Conservation (phyloP, 2,888 invertebrate genomes). For the Spicauda simplicius region DNA sequence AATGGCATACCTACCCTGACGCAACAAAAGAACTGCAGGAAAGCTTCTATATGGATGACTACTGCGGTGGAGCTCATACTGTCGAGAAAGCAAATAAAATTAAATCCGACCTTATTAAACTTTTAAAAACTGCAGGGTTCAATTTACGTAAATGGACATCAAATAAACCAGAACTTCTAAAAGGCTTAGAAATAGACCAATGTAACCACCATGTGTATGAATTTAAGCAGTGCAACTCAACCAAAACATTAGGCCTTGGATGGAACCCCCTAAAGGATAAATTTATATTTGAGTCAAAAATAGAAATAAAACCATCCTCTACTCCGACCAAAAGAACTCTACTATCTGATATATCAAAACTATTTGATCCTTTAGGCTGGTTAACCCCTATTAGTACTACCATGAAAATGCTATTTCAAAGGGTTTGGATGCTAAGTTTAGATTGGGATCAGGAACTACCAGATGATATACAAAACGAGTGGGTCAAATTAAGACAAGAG, state of each 20-base stretch:
- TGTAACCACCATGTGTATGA: slow-evolving; percentile 3
- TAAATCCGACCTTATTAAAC: slow-evolving; percentile 16
- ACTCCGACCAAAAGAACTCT: slow-evolving; percentile 7
- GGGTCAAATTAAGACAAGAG: slow-evolving; percentile 7
- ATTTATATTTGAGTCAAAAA: slow-evolving; percentile 19
- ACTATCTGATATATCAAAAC: slow-evolving; percentile 28
- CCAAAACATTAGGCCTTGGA: slow-evolving; percentile 33
- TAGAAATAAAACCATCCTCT: neutral
- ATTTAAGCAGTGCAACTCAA: slow-evolving; percentile 17
- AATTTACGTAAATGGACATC: slow-evolving; percentile 37
- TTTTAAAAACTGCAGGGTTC: slow-evolving; percentile 29
- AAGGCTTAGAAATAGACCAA: no score
- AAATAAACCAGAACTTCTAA: slow-evolving; percentile 22
- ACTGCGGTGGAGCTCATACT: slow-evolving; percentile 17
- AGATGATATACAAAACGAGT: slow-evolving; percentile 2
- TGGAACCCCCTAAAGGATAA: slow-evolving; percentile 33
- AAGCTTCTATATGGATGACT: slow-evolving; percentile 35
- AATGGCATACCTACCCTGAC: slow-evolving; percentile 27
- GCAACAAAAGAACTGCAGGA: slow-evolving; percentile 9
- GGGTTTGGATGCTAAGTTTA: slow-evolving; percentile 11
- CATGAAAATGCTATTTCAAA: slow-evolving; percentile 21
- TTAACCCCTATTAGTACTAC: slow-evolving; percentile 18
- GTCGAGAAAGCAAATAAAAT: neutral
- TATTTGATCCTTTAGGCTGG: no score
- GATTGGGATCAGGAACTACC: slow-evolving; percentile 30